These are phyloP conservation scores for Pangasius djambal DNA, from an alignment of 2,797 vertebrate genomes.

Conservation along the genomic window DNA sequence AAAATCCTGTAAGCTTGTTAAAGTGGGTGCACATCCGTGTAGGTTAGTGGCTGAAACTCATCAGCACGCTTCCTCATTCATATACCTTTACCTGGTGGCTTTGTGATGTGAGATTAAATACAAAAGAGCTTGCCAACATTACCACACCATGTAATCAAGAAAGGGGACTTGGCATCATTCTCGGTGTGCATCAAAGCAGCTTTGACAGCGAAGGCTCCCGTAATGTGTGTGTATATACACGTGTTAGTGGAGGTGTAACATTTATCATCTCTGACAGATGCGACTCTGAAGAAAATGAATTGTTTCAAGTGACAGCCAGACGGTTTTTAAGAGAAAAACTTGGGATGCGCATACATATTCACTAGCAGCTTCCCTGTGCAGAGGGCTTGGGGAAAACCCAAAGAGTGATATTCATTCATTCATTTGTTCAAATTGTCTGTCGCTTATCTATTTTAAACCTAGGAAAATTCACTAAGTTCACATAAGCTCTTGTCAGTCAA, in stretches of 20 bases:
- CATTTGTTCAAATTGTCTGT: too few species aligned
- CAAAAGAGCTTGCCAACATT: not conserved
- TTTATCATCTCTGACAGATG: constrained; percentile 17
- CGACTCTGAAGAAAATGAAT: not conserved
- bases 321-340: not conserved
- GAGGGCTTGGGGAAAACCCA: not conserved
- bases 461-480: too few species aligned
- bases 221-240: not conserved
- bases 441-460: too few species aligned
- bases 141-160: not conserved
- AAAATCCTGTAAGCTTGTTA: not conserved
- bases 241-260: not conserved
- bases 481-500: too few species aligned
- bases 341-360: not conserved
- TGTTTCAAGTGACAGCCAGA: not conserved
- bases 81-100: not conserved
- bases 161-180: not conserved
- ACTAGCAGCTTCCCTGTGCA: not conserved
- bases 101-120: not conserved
- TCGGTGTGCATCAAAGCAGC: not conserved
- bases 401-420: not conserved
- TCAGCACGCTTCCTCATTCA: not conserved
- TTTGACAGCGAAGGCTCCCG: not conserved
- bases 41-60: not conserved
- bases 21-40: not conserved